phyloP scores from a whole-genome alignment of 2,113 vertebrate species.

The Lathamus discolor region DNA sequence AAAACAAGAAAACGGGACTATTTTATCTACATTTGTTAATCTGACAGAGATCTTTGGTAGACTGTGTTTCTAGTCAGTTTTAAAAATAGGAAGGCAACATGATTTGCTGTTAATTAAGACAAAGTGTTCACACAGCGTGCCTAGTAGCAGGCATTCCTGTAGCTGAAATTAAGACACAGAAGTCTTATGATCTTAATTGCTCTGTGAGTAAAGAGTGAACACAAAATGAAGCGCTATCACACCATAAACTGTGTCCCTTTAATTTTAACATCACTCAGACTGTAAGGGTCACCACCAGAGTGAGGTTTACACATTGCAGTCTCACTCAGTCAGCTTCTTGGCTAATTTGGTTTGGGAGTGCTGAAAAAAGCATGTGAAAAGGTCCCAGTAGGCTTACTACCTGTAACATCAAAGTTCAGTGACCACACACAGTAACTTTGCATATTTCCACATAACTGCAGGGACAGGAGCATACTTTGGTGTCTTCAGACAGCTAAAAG shows the following conservation, averaged over 20 bases:
- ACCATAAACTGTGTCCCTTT: neutral
- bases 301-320: neutral
- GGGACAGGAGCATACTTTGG: neutral
- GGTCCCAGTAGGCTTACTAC: neutral
- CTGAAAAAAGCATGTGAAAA: neutral
- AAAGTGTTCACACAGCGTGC: neutral
- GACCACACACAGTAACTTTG: neutral
- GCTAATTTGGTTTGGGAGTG: neutral
- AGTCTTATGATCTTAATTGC: neutral
- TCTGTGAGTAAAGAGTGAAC: neutral
- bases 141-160: neutral
- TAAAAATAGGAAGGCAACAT: neutral
- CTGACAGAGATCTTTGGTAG: neutral
- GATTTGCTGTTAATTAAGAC: neutral
- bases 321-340: fast-evolving
- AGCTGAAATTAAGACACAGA: neutral
- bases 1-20: neutral
- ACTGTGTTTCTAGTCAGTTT: neutral
- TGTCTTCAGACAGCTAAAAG: neutral
- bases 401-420: neutral
- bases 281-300: neutral
- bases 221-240: neutral
- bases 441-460: neutral
- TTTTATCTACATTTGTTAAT: neutral
- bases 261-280: neutral